Conservation (phyloP, 2,888 invertebrate species). For the Portevinia maculata region DNA sequence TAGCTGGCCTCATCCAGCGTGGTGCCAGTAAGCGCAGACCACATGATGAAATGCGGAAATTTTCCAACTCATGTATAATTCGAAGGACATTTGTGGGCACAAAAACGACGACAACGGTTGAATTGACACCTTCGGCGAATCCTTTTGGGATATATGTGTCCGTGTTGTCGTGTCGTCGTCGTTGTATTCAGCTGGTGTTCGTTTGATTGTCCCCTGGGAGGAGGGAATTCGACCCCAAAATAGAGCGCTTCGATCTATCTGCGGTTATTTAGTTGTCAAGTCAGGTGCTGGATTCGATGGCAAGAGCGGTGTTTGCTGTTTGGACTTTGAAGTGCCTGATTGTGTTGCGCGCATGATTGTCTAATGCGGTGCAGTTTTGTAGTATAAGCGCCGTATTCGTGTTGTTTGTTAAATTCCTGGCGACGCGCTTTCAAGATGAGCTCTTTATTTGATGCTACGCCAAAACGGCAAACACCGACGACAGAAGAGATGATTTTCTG, state of each 20-base stretch:
- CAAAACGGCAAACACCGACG: neutral
- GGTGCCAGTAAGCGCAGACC: constrained; percentile 11
- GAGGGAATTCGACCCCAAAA: constrained; percentile 46
- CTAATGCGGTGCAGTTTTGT: neutral
- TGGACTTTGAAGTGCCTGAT: constrained; percentile 28
- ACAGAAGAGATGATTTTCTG: constrained; percentile 4
- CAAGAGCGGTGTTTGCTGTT: constrained; percentile 30
- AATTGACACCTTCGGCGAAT: constrained; percentile 67
- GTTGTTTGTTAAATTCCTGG: constrained; percentile 42
- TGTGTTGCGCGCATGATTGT: constrained; percentile 2
- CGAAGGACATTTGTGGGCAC: constrained; percentile 63
- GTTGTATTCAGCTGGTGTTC: constrained; percentile 34
- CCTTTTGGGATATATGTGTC: constrained; percentile 59
- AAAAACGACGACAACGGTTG: constrained; percentile 39
- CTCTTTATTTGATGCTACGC: neutral
- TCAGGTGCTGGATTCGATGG: constrained; percentile 17
- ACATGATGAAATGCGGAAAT: constrained; percentile 72
- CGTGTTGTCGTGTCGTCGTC: constrained; percentile 12
- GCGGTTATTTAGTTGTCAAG: constrained; percentile 70
- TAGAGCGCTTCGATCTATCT: constrained; percentile 45
- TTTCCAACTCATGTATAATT: constrained; percentile 70
- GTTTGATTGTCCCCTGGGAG: constrained; percentile 51
- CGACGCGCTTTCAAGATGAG: constrained; percentile 32
- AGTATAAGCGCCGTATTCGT: constrained; percentile 21
- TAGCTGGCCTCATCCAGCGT: too few relatives aligned